Percentiles rank a stretch among this genome's conserved stretches.
Evolutionary conservation across 1,140 invertebrate genomes (phyloP).

Genomic region (Temnothorax curvispinosus): DNA sequence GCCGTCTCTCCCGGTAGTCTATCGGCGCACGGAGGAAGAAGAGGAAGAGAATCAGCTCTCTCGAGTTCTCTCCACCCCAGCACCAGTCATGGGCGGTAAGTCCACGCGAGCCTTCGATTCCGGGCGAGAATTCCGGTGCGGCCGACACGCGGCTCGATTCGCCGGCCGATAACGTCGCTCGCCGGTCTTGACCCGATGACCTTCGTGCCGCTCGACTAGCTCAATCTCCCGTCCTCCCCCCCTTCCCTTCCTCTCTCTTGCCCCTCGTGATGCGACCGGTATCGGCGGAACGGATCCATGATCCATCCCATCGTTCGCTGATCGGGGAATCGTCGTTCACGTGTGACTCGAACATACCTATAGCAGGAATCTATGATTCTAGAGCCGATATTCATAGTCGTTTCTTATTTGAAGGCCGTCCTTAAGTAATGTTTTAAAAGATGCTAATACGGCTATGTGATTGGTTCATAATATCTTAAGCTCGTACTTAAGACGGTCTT

Average conservation of each 20-base stretch:
- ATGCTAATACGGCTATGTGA: too few relatives aligned
- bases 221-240: conserved; percentile 18
- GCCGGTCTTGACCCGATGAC: conserved; percentile 81
- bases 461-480: too few relatives aligned
- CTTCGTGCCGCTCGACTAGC: conserved; percentile 72
- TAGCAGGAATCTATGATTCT: too few relatives aligned
- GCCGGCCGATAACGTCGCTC: conserved; percentile 67
- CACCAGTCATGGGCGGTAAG: conserved; percentile 80
- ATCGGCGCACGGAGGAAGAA: conserved; percentile 24
- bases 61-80: conserved; percentile 26
- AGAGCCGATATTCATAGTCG: too few relatives aligned
- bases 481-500: too few relatives aligned
- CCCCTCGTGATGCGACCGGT: too few relatives aligned
- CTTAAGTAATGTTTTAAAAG: too few relatives aligned
- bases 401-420: too few relatives aligned
- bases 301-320: too few relatives aligned
- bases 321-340: too few relatives aligned
- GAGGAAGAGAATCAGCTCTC: background rate
- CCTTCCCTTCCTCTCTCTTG: background rate
- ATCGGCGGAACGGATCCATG: background rate
- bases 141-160: conserved; percentile 15
- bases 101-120: background rate
- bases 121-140: background rate
- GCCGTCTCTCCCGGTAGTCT: conserved; percentile 16
- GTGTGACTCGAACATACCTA: too few relatives aligned